Evolutionary conservation across 2,888 invertebrate genomes (phyloP), one percentile per base, ranked within the genome.

Genomic region (Quadriops clusia): DNA sequence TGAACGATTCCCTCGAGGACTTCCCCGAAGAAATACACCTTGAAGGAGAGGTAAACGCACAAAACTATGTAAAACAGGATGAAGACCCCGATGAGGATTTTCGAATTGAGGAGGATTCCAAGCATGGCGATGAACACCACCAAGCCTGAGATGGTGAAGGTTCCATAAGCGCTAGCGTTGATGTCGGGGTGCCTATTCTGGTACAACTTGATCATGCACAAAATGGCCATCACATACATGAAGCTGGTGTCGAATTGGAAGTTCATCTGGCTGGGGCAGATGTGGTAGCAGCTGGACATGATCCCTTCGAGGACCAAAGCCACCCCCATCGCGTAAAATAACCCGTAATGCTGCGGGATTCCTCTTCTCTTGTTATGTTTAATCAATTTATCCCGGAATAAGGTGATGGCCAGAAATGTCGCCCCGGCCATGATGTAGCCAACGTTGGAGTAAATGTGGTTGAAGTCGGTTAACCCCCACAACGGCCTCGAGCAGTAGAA

Each of bases 241-340:
- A 89, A 89, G 42, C 89, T 83, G 1, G 89, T 87, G 54, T 90
- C 89, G 58, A 90, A 90, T 54, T 90, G 90, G 58, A 87, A 90
- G 61, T 90, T 90, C 49, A 81, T 79, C 51, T 81, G 79, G 60
- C 79, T 87, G 0, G 90, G 90, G 44, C 90, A 90, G 28, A 90
- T 75, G 49, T 90, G 90, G 58, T 91, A 91, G 56, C 84, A 84
- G 2, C 74, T 87, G 5, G 86, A 86, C 16, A 90, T 68, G 2
- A 87, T 49, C 0, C 90, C 90, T 63, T 90, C 89, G 75, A 89
- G 84, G 33, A 78, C 72, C 8, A 90, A 65, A 0, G 84, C 84
- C 23, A 79, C 63, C 0, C 86, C 89, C 81, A 90, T 81, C 0
- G 87, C 79, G 60, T 89, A 87, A 56, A 79, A 82, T 14, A 90